Evolutionary conservation across 2,888 invertebrate genomes (phyloP), one percentile per base, ranked within the genome.

Genomic region (Tinea trinotella): DNA sequence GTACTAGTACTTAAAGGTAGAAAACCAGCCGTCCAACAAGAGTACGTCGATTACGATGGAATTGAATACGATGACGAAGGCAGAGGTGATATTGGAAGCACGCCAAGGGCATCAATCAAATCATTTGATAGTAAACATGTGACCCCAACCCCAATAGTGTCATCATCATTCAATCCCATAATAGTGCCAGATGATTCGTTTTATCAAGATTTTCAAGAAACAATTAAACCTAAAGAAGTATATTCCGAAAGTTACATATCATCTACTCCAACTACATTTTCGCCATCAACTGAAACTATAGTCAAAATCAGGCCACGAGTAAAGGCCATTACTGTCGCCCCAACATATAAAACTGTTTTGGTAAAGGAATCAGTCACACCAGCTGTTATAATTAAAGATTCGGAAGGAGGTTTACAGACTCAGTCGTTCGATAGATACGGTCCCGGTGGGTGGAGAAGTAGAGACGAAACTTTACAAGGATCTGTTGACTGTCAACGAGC

Each of bases 401-500:
- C 55, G 13, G 64, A 60, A 34, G 61, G 63, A 1, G 62, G 61
- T 5, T 59, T 81, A 15, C 74, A 83, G 6, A 74, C 84, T n/a
- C 84, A 84, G 59, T 69, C 85, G 0, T 88, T 88, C 59, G 88
- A 90, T 62, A 80, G 89, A 9, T 90, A 88, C 59, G 90, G 90
- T 12, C 89, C 90, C 0, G 90, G 89, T n/a, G 90, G 89, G 18
- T 81, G 81, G 71, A 82, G 90, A 59, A 84, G 87, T 59, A 74
- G 87, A 57, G 87, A 88, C 50, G 89, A 90, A 64, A 89, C 87
- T 1, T 70, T 90, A 9, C 88, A 89, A 68, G 89, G 89, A n/a
- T 82, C 87, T 1, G 80, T 89, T 5, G 89, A 89, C 61, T 90
- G 90, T 62, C 82, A 90, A 68, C 76, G 90, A 66, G 88, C 89